These are phyloP conservation scores for Parthenolecanium corni DNA, from an alignment of 2,888 invertebrate species.

Conservation along the genomic window DNA sequence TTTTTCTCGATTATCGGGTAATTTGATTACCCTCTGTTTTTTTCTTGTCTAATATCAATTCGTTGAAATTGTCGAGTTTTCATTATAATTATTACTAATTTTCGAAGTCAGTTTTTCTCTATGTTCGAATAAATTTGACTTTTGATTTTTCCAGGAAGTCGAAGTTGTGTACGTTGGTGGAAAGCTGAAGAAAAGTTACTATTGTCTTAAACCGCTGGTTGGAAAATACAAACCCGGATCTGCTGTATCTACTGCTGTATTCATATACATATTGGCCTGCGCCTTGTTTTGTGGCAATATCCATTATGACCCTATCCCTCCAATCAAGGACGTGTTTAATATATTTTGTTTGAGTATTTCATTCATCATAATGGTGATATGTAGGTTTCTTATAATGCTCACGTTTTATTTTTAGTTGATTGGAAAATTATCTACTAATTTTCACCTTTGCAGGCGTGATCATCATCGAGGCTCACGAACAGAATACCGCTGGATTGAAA, in stretches of 20 bases:
- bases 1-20: too few species aligned
- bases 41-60: too few species aligned
- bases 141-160: slow-evolving; percentile 21
- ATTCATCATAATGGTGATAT: slow-evolving; percentile 49
- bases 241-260: slow-evolving; percentile 59
- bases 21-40: too few species aligned
- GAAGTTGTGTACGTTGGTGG: slow-evolving; percentile 44
- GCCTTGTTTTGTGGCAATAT: slow-evolving; percentile 55
- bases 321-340: slow-evolving; percentile 51
- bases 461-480: slow-evolving; percentile 64
- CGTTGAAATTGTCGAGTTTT: too few species aligned
- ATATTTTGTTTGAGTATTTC: slow-evolving; percentile 51
- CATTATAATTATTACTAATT: too few species aligned
- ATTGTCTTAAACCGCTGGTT: slow-evolving; percentile 59
- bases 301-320: slow-evolving; percentile 43
- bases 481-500: slow-evolving; percentile 55
- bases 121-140: neutral
- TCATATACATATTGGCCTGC: slow-evolving; percentile 54
- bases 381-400: slow-evolving; percentile 42
- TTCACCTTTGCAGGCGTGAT: slow-evolving; percentile 46
- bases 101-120: too few species aligned
- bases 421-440: neutral
- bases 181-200: slow-evolving; percentile 53
- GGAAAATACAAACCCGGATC: slow-evolving; percentile 65
- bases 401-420: too few species aligned